These are phyloP conservation scores for Hypomecis punctinalis DNA, from an alignment of 2,888 invertebrate genomes.

Conservation along the genomic window DNA sequence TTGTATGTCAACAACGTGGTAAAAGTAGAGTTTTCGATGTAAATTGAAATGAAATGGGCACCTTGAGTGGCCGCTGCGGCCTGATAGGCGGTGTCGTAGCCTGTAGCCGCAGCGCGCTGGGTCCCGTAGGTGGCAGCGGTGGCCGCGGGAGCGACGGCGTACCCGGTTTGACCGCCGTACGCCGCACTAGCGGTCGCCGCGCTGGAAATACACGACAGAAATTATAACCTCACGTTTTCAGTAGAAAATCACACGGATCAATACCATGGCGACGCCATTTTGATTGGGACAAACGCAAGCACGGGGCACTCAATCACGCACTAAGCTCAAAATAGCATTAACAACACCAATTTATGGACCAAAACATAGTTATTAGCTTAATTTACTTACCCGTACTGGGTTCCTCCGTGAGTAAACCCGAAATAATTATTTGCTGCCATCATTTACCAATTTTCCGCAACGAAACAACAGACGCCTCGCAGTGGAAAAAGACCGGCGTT, in stretches of 20 bases:
- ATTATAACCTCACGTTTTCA: conserved; percentile 36
- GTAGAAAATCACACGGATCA: conserved; percentile 63
- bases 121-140: conserved; percentile 94
- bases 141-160: conserved; percentile 92
- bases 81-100: conserved; percentile 93
- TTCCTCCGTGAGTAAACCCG: conserved; percentile 96
- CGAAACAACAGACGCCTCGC: conserved; percentile 77
- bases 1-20: conserved; percentile 10
- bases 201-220: conserved; percentile 67
- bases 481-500: conserved; percentile 81
- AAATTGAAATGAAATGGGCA: conserved; percentile 20
- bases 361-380: background rate
- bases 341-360: conserved; percentile 1
- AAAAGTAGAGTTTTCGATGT: background rate
- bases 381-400: conserved; percentile 93
- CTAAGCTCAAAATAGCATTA: conserved; percentile 27
- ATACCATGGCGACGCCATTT: conserved; percentile 79
- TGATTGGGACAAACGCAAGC: conserved; percentile 74
- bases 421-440: conserved; percentile 98
- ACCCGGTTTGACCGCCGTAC: conserved; percentile 93
- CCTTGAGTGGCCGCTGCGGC: conserved; percentile 92
- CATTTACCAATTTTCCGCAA: conserved; percentile 79
- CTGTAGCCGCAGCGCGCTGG: conserved; percentile 91
- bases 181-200: conserved; percentile 92
- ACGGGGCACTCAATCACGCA: conserved; percentile 61